phyloP scores from a whole-genome alignment of 2,888 invertebrate species.

The Tipula unca region DNA sequence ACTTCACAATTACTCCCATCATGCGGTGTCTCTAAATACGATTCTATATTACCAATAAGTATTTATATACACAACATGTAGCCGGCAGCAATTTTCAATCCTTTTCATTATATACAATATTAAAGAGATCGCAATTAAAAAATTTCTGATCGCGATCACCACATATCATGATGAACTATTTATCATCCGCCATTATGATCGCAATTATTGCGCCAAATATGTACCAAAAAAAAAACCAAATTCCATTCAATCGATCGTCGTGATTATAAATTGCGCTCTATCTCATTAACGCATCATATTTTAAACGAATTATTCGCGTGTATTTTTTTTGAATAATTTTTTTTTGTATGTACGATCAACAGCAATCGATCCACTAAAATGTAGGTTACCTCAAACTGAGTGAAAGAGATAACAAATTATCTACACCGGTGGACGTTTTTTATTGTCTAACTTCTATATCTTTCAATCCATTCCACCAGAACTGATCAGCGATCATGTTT shows the following conservation, averaged over 20 bases:
- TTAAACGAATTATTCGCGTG: neutral
- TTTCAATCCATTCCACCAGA: neutral
- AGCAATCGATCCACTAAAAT: neutral
- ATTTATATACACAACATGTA: neutral
- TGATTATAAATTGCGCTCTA: neutral
- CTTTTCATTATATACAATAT: neutral
- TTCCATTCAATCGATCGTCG: neutral
- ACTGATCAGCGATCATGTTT: neutral
- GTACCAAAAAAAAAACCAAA: neutral
- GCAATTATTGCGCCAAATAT: neutral
- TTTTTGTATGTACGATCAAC: neutral
- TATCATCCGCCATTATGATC: neutral
- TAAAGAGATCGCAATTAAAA: neutral
- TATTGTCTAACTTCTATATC: neutral
- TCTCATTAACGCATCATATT: neutral
- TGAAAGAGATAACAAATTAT: neutral
- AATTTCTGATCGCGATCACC: neutral
- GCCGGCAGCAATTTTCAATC: neutral
- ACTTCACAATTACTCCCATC: too few relatives aligned
- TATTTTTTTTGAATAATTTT: neutral
- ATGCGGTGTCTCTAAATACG: too few relatives aligned
- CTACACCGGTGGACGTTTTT: neutral
- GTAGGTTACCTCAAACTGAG: neutral
- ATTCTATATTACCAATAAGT: too few relatives aligned
- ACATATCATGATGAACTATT: neutral